These are phyloP conservation scores for Agelaius phoeniceus DNA, from an alignment of 2,113 vertebrate species.

Conservation along the genomic window DNA sequence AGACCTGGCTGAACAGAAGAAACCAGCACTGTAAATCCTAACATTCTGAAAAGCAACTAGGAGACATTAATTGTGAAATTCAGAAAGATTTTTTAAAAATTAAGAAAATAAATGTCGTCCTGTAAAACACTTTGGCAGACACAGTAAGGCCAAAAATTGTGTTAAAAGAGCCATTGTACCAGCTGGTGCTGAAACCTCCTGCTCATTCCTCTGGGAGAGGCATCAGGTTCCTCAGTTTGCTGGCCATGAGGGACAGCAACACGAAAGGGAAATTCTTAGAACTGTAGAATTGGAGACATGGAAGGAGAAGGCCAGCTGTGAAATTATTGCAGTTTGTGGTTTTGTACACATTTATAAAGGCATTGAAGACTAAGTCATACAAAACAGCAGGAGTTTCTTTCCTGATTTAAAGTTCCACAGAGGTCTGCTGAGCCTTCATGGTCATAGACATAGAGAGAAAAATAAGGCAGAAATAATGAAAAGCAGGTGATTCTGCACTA, in stretches of 20 bases:
- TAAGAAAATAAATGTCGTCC: background rate
- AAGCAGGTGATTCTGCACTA: background rate
- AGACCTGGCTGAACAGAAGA: background rate
- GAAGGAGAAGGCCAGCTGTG: background rate
- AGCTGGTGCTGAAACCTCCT: background rate
- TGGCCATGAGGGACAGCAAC: background rate
- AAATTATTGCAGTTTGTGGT: background rate
- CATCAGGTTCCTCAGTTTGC: background rate
- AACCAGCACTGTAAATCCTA: background rate
- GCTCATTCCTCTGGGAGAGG: background rate
- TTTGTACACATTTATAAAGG: background rate
- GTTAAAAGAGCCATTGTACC: background rate
- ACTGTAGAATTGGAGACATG: background rate
- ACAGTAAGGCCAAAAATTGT: background rate
- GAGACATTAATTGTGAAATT: background rate
- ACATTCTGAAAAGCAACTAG: background rate
- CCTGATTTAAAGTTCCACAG: conserved; percentile 24
- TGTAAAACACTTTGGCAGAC: background rate
- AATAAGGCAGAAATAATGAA: conserved; percentile 22
- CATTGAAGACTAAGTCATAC: background rate
- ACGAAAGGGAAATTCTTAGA: background rate
- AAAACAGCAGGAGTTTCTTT: conserved; percentile 35
- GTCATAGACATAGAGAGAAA: background rate
- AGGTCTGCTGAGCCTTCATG: background rate
- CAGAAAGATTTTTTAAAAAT: background rate